Evolutionary conservation across 2,113 vertebrate genomes (phyloP), one percentile per base, ranked within the genome.

Genomic region (Paradisaea rubra): DNA sequence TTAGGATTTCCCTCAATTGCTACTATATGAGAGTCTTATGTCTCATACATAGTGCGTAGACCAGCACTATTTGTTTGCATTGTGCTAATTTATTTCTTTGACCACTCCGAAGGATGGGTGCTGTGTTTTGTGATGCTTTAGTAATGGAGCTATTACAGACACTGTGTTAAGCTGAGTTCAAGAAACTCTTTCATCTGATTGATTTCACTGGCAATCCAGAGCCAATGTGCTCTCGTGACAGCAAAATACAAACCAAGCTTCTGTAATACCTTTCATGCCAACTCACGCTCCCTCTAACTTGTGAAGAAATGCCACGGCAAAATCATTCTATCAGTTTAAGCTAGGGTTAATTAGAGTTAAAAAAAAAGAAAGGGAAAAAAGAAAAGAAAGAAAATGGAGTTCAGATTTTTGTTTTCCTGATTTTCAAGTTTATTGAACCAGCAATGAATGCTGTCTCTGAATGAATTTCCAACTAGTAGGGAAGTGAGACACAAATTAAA

Each of bases 181-280:
- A 91, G 92, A 94, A 95, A 86, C 50, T 72, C 59, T 76, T 97
- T 96, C 71, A 81, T 94, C 81, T 94, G 79, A 79, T 53, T 71
- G 89, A 93, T 84, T 89, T 79, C 15, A 30, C 56, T 81, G 68
- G 39, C 54, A 89, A 68, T 89, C 50, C 88, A 64, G 47, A 94
- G 21, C 14, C 37, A 89, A 59, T 7, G 53, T 87, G 41, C 61
- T 96, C 33, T 65, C 65, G 82, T 87, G 41, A 59, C 52, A 93
- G 82, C 25, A 93, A 87, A 96, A 92, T 73, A 61, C 56, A 81
- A 68, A 91, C 57, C 74, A 85, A 88, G 57, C 13, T 80, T 84
- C 76, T 70, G 8, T 18, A 88, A 69, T 27, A 82, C 35, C 61
- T 88, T 88, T 90, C 44, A 93, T 1, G 31, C 37, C 92, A 93